Evolutionary conservation across 2,797 vertebrate genomes (phyloP).

Genomic region (Choloepus didactylus): DNA sequence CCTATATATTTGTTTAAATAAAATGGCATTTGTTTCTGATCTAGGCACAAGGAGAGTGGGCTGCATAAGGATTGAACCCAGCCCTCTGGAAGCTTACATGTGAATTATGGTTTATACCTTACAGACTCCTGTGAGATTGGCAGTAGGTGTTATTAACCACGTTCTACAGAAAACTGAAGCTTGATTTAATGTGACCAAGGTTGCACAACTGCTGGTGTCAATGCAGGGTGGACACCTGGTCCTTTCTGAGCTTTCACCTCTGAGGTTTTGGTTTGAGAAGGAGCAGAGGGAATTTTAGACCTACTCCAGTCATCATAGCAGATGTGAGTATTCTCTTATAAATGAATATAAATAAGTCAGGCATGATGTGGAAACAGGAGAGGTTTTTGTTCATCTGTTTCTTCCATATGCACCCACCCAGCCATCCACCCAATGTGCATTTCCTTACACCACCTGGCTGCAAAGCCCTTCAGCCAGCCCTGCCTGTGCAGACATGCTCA

Average conservation of each 20-base stretch:
- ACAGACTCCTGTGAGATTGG: not conserved
- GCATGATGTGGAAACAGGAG: not conserved
- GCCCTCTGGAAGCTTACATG: accelerated
- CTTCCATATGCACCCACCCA: not conserved
- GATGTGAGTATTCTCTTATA: not conserved
- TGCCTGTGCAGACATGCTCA: not conserved
- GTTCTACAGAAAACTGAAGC: not conserved
- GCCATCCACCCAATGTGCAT: not conserved
- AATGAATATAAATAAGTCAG: not conserved
- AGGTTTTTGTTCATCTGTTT: not conserved
- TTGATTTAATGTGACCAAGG: not conserved
- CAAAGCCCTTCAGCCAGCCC: not conserved
- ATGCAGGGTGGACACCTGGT: not conserved
- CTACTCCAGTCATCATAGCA: not conserved
- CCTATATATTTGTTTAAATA: not conserved
- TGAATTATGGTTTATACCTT: not conserved
- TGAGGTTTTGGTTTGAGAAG: not conserved
- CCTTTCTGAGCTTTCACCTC: not conserved
- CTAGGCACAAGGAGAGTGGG: not conserved
- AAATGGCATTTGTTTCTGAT: not conserved
- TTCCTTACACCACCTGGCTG: not conserved
- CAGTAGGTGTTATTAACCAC: not conserved
- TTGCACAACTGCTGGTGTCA: not conserved
- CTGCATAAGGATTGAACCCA: not conserved
- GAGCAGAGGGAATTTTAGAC: not conserved